Evolutionary conservation across 2,888 invertebrate genomes (phyloP).

Genomic region (Rapana venosa): DNA sequence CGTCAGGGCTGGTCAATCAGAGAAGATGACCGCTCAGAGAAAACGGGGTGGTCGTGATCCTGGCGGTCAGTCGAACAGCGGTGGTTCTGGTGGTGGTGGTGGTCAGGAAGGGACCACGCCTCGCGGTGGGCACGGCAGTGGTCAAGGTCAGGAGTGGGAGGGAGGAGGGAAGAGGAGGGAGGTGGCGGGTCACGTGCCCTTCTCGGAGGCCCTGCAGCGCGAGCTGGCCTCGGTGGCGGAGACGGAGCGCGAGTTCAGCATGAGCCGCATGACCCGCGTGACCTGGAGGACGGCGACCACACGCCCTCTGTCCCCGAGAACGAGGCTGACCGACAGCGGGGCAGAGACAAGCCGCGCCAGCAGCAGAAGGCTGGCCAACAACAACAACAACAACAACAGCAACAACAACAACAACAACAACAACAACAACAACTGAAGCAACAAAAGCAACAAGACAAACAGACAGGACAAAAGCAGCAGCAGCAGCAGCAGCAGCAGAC

Average conservation of each 20-base stretch:
- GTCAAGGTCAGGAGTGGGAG: too few relatives aligned
- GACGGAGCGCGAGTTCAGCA: slow-evolving; percentile 11
- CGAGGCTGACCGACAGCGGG: neutral
- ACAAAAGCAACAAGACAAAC: neutral
- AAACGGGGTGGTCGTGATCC: too few relatives aligned
- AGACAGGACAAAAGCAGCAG: neutral
- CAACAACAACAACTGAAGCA: neutral
- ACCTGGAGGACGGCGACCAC: neutral
- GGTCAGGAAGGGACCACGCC: too few relatives aligned
- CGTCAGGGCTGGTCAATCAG: too few relatives aligned
- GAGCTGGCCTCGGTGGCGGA: slow-evolving; percentile 29
- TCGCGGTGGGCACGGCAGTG: too few relatives aligned
- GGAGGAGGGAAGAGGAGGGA: neutral
- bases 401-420: neutral
- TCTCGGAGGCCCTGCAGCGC: slow-evolving; percentile 12
- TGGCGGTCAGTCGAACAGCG: neutral
- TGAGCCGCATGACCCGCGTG: neutral
- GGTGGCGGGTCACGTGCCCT: neutral
- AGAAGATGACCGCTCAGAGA: too few relatives aligned
- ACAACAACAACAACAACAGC: slow-evolving; percentile 11
- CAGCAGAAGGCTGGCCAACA: slow-evolving; percentile 8
- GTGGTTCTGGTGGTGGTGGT: too few relatives aligned
- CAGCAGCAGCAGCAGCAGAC: neutral
- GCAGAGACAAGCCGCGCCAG: neutral
- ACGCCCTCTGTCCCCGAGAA: neutral